Evolutionary conservation across 2,797 vertebrate species (phyloP).

Genomic region (Siniperca scherzeri): DNA sequence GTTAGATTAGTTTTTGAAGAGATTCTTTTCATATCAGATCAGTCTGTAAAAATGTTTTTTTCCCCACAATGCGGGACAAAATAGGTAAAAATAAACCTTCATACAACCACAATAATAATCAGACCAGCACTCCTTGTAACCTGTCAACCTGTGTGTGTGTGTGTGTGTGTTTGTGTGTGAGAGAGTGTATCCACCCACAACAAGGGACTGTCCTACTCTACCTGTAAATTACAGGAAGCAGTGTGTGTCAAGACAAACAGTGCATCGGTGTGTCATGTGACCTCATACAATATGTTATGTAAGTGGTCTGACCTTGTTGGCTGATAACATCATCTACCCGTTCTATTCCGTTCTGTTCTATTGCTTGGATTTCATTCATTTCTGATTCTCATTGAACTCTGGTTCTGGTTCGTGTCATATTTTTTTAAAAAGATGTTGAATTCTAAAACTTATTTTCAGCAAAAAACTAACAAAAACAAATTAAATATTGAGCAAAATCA

Average conservation of each 20-base stretch:
- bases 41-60: too few relatives aligned
- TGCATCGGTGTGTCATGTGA: neutral
- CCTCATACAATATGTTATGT: slow-evolving; percentile 14
- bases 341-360: neutral
- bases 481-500: neutral
- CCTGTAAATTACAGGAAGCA: slow-evolving; percentile 68
- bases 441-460: neutral
- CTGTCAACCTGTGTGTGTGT: slow-evolving; percentile 4
- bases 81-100: neutral
- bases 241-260: slow-evolving; percentile 33
- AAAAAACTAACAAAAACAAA: neutral
- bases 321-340: neutral
- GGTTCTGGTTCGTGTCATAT: neutral
- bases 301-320: slow-evolving; percentile 19
- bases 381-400: neutral
- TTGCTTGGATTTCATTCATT: neutral
- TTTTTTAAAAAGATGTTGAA: neutral
- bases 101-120: neutral
- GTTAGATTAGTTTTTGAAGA: neutral
- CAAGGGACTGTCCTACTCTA: neutral
- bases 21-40: neutral
- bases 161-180: neutral
- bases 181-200: slow-evolving; percentile 21
- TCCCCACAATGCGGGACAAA: neutral
- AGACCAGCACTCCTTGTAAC: neutral